Base-by-base conservation (phyloP, 1,140 invertebrate genomes). In the Drosophila sucinea region DNA sequence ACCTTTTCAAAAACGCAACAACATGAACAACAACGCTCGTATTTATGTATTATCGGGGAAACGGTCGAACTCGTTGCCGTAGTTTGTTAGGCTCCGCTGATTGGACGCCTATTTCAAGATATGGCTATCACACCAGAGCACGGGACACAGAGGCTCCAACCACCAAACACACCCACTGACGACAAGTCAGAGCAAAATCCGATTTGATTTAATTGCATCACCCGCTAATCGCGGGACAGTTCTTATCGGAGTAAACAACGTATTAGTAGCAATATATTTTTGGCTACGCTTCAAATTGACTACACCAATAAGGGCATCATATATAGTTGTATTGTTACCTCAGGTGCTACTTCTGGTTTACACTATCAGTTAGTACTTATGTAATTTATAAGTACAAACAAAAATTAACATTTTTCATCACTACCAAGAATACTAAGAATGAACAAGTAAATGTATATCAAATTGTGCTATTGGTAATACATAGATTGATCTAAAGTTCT, bases 1-100 rank as follows among this genome's bases (percentile, higher is more conserved):
- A 91, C 89, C 89, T 91, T 91, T 91, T 81, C 74, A 91, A 80
- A 89, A 86, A 86, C 79, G 79, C 79, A 87, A 75, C 77, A 84
- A 66, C 70, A 80, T 11, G 0, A 38, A 38, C 35, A 38, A 38
- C 35, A 84, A 84, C 74, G 73, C 68, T 84, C 76, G 79, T 77
- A 86, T 74, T 86, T 86, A 17, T 17, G 17, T 17, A 87, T 86
- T 86, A 86, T 86, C 82, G 83, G 76, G 67, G 63, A 73, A 82
- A 86, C 76, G 63, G 47, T 86, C 82, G 78, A 81, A 86, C 82
- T 87, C 83, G 86, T 86, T 86, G 73, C 82, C 65, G 66, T 86
- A 86, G 82, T 86, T 86, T 87, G 82, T 71, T 68, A 72, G 65
- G 33, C 62, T 72, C 73, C 69, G 60, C 73, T 77, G 83, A 86